These are phyloP conservation scores for Papilio aristodemus DNA, from an alignment of 1,140 invertebrate species.

Conservation along the genomic window DNA sequence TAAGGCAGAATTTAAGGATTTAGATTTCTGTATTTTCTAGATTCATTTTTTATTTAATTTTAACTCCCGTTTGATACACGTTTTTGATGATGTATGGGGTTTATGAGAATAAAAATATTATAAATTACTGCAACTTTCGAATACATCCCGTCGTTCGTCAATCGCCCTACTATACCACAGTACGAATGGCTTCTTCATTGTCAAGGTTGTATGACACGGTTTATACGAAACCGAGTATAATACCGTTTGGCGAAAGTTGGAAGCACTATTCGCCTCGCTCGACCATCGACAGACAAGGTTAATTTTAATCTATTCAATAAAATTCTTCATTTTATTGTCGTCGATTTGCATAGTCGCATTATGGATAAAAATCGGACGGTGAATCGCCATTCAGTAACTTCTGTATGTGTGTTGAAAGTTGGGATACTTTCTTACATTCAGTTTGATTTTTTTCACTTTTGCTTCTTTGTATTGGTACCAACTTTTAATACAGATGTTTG, in stretches of 20 bases:
- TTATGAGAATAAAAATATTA: too few species aligned
- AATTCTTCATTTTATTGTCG: conserved; percentile 14
- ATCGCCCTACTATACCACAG: background rate
- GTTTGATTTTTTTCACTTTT: background rate
- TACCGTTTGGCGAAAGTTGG: conserved; percentile 14
- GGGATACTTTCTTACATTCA: background rate
- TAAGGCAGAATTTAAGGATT: too few species aligned
- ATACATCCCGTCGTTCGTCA: background rate
- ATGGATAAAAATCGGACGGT: background rate
- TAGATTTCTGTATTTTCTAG: too few species aligned
- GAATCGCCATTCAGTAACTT: background rate
- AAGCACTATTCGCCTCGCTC: background rate
- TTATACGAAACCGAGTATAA: background rate
- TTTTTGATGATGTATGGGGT: too few species aligned
- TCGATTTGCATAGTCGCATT: conserved; percentile 18
- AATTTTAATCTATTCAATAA: conserved; percentile 29
- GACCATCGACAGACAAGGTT: conserved; percentile 20
- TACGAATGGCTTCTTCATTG: background rate
- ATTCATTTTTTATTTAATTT: too few species aligned
- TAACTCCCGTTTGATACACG: too few species aligned
- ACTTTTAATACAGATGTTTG: too few species aligned
- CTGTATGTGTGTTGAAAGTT: background rate
- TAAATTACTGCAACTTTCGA: conserved; percentile 8
- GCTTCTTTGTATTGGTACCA: too few species aligned
- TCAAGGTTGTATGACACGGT: conserved; percentile 25